Evolutionary conservation across 2,888 invertebrate species (phyloP).

Genomic region (Apamea anceps): DNA sequence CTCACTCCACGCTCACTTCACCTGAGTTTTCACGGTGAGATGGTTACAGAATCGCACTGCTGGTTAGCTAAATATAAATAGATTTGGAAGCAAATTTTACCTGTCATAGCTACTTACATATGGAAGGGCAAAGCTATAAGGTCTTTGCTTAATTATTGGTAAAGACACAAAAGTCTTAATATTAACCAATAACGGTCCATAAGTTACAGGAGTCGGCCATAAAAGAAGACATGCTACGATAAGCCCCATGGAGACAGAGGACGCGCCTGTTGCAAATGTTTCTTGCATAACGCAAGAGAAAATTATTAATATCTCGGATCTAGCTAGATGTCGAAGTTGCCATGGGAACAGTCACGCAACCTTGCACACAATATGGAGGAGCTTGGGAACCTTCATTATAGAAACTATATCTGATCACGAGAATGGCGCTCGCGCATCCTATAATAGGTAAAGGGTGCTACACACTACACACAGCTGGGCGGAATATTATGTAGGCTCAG

Average conservation of each 20-base stretch:
- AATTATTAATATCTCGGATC: conserved; percentile 41
- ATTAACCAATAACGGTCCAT: too few species aligned
- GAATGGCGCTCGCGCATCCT: conserved; percentile 41
- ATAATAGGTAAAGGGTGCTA: not conserved
- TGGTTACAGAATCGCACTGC: too few species aligned
- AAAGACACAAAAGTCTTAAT: too few species aligned
- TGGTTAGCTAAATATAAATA: too few species aligned
- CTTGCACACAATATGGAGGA: conserved; percentile 62
- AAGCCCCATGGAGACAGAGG: too few species aligned
- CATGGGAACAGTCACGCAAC: conserved; percentile 62
- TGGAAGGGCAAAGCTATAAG: too few species aligned
- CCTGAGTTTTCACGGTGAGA: too few species aligned
- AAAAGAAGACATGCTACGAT: too few species aligned
- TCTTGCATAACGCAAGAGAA: conserved; percentile 43
- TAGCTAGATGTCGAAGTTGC: conserved; percentile 34
- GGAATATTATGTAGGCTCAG: not conserved
- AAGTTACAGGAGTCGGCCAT: not conserved
- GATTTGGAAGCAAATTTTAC: too few species aligned
- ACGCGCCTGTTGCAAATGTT: conserved; percentile 4
- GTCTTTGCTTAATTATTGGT: too few species aligned
- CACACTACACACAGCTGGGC: not conserved
- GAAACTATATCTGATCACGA: conserved; percentile 55
- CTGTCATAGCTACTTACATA: too few species aligned
- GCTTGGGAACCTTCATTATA: conserved; percentile 54
- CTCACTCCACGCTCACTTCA: too few species aligned